Base-by-base conservation (phyloP, 2,888 invertebrate species). In the Lottia gigantea region DNA sequence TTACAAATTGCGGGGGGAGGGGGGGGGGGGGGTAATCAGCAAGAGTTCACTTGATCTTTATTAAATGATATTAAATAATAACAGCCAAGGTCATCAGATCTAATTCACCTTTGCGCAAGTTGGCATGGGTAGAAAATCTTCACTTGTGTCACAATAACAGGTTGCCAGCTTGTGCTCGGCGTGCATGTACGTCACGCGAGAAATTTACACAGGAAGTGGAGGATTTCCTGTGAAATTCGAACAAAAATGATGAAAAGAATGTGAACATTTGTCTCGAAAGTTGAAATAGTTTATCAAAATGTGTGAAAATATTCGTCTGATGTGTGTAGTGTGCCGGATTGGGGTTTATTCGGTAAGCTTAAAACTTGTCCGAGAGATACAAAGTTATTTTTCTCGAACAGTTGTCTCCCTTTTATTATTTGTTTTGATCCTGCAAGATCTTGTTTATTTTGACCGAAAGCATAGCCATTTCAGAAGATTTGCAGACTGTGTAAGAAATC, bases 311-410 rank as follows among this genome's bases (percentile, higher is more conserved):
- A 68, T 85, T 15, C 80, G 81, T 67, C 72, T 86, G 31, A 70
- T 81, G 45, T 85, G 83, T 74, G 86, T 83, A 62, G 78, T 85
- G 23, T 80, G 85, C 62, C 75, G 83, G 55, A 84, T 85, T 67
- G 83, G 80, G 46, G 67, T 82, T 19, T 86, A 85, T 72, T 76
- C 83, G 70, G 86, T 86, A 76, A 78, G 80, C 72, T 26, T 47
- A n/a, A 23, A 55, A 23, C 46, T 23, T 66, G 23, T 15, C 19
- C 8, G 15, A 64, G 25, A 64, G 40, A 23, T 26, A n/a, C 4
- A 46, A 55, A 26, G 40, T 26, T 55, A 14, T 64, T 19, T 40
- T 62, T 23, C 16, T 19, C 40, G 4, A 23, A 26, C 47, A 19
- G 26, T 45, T 66, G 46, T n/a, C 46, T 40, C 63, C 31, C n/a